Evolutionary conservation across 2,888 invertebrate species (phyloP).

Genomic region (Xanthia togata): DNA sequence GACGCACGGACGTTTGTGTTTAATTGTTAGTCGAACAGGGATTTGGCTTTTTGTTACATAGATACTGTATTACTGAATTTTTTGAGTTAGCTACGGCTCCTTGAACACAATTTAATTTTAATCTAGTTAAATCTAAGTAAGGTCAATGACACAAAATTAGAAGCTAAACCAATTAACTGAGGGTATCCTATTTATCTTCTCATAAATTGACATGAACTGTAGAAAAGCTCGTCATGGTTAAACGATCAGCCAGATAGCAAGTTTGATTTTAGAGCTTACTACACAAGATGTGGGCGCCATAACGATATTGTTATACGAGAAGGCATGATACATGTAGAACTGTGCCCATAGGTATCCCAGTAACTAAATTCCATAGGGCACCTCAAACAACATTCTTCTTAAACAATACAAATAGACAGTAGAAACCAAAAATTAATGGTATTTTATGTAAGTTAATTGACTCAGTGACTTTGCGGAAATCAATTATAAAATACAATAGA

Average conservation of each 20-base stretch:
- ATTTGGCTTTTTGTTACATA: slow-evolving; percentile 4
- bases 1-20: neutral
- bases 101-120: neutral
- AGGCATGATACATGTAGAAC: too few relatives aligned
- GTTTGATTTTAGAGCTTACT: neutral
- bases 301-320: neutral
- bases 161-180: neutral
- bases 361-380: neutral
- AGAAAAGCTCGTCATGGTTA: neutral
- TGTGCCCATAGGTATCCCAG: neutral
- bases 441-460: neutral
- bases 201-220: neutral
- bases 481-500: too few relatives aligned
- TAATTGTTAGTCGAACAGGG: neutral
- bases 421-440: neutral
- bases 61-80: neutral
- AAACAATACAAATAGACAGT: too few relatives aligned
- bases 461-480: too few relatives aligned
- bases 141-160: neutral
- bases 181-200: neutral
- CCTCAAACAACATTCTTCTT: neutral
- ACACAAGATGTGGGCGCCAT: too few relatives aligned
- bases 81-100: too few relatives aligned
- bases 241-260: neutral
- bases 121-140: neutral